Conservation (phyloP, 1,140 invertebrate species). For the Tenebrio molitor region DNA sequence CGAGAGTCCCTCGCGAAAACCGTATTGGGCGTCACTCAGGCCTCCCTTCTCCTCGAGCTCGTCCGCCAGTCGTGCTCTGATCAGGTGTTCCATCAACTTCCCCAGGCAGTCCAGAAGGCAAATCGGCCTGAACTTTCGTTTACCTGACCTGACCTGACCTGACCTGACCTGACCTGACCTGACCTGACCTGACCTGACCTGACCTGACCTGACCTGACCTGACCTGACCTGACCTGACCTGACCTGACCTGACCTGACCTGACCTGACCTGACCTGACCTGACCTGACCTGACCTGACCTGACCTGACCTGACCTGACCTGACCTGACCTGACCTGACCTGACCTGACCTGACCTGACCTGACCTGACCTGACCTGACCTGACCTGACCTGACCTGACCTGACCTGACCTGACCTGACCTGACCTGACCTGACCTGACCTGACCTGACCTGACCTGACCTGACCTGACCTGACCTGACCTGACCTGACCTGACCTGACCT, state of each 20-base stretch:
- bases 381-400: constrained; percentile 53
- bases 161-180: constrained; percentile 47
- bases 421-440: constrained; percentile 52
- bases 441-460: constrained; percentile 58
- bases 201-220: constrained; percentile 46
- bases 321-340: constrained; percentile 44
- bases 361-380: constrained; percentile 56
- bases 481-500: constrained; percentile 59
- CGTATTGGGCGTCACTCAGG: no score
- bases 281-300: constrained; percentile 45
- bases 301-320: constrained; percentile 45
- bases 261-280: constrained; percentile 47
- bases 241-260: constrained; percentile 46
- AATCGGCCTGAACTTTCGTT: no score
- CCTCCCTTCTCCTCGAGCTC: no score
- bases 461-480: constrained; percentile 60
- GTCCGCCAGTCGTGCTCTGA: no score
- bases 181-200: constrained; percentile 46
- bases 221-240: constrained; percentile 41
- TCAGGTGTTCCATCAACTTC: no score
- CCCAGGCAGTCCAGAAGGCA: no score
- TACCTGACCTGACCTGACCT: constrained; percentile 54
- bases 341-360: constrained; percentile 45
- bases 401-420: constrained; percentile 55
- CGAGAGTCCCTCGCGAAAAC: no score